These are phyloP conservation scores for Amphimallon solstitiale DNA, from an alignment of 2,888 invertebrate species.

Conservation along the genomic window DNA sequence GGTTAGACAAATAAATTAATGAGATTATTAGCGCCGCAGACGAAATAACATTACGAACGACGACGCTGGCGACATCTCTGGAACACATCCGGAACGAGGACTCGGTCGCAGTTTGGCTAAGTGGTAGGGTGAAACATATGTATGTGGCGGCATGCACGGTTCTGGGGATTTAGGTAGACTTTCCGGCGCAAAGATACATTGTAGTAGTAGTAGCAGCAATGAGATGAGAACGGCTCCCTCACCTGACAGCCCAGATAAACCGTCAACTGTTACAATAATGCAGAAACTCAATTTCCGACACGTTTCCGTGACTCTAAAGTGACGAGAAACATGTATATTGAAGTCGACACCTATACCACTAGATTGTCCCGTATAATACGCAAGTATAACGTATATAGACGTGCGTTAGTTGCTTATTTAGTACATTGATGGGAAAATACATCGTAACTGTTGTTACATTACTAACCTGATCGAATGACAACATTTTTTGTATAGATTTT, in stretches of 20 bases:
- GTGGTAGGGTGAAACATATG: too few species aligned
- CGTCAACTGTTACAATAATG: slow-evolving; percentile 16
- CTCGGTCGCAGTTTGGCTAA: too few species aligned
- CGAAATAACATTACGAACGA: neutral
- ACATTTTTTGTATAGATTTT: too few species aligned
- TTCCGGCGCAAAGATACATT: neutral
- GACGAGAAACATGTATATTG: neutral
- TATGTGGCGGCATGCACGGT: too few species aligned
- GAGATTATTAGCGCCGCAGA: neutral
- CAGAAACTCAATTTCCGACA: slow-evolving; percentile 25
- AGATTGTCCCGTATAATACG: slow-evolving; percentile 7
- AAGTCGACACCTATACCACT: slow-evolving; percentile 2
- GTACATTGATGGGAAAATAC: too few species aligned
- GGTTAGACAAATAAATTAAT: neutral
- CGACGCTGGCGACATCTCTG: neutral
- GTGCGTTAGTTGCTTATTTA: too few species aligned
- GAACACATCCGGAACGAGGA: too few species aligned
- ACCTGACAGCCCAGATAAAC: slow-evolving; percentile 1
- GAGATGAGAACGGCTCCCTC: neutral
- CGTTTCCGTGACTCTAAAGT: slow-evolving; percentile 17
- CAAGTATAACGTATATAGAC: too few species aligned
- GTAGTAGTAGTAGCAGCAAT: neutral
- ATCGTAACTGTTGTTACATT: too few species aligned
- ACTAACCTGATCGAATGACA: too few species aligned
- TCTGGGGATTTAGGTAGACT: neutral